phyloP scores from a whole-genome alignment of 2,888 invertebrate species.

The Seira musarum region DNA sequence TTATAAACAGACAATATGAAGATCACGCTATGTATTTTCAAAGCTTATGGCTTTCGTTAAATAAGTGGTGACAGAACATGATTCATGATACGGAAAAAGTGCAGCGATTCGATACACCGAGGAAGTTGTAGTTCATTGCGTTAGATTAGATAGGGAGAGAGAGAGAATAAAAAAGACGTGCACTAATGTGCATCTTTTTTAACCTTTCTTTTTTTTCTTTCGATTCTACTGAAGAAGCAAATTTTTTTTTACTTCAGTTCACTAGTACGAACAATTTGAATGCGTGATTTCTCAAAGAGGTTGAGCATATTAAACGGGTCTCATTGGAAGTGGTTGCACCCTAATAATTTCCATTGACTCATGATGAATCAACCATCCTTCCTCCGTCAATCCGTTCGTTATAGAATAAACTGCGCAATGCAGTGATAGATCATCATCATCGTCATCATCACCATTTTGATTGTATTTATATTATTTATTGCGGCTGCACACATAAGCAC shows the following conservation, averaged over 20 bases:
- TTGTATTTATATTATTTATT: neutral
- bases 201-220: constrained; percentile 8
- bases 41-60: neutral
- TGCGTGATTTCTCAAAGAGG: constrained; percentile 46
- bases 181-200: neutral
- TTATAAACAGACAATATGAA: neutral
- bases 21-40: neutral
- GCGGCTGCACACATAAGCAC: no score
- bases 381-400: no score
- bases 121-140: constrained; percentile 15
- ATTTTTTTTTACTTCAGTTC: neutral
- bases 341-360: constrained; percentile 59
- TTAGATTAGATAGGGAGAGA: neutral
- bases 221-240: neutral
- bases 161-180: neutral
- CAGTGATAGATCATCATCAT: no score
- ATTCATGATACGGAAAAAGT: constrained; percentile 7
- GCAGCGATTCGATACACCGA: constrained; percentile 9
- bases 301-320: constrained; percentile 20
- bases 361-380: constrained; percentile 31
- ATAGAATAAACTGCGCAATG: no score
- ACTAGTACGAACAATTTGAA: neutral
- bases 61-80: constrained; percentile 8
- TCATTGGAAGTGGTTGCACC: constrained; percentile 48
- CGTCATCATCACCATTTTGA: constrained; percentile 12